Evolutionary conservation across 2,797 vertebrate species (phyloP).

Genomic region (Synaphobranchus kaupii): DNA sequence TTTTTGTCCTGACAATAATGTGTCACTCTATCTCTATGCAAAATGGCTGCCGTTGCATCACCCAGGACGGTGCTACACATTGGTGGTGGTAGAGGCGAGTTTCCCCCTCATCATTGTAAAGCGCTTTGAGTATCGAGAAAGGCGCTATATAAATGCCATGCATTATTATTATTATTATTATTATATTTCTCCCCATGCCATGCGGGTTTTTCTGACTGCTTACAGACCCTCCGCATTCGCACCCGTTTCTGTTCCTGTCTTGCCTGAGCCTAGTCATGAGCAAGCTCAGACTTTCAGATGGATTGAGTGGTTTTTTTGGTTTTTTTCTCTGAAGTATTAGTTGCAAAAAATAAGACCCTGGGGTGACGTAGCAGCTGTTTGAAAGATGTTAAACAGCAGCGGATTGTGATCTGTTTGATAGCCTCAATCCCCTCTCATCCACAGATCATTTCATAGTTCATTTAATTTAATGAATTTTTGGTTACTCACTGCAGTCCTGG

Average conservation of each 20-base stretch:
- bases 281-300: not conserved
- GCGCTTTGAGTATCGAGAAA: too few species aligned
- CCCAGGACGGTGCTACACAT: too few species aligned
- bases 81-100: too few species aligned
- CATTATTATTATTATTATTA: too few species aligned
- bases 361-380: not conserved
- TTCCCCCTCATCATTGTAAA: too few species aligned
- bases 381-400: not conserved
- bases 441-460: not conserved
- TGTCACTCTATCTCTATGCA: not conserved
- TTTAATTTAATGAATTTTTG: not conserved
- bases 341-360: not conserved
- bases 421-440: not conserved
- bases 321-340: not conserved
- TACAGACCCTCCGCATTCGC: not conserved
- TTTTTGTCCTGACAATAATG: slow-evolving; percentile 1
- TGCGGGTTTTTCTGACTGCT: not conserved
- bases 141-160: too few species aligned
- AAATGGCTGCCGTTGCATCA: too few species aligned
- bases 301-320: not conserved
- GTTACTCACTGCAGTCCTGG: not conserved
- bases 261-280: not conserved
- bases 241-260: not conserved
- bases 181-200: not conserved
- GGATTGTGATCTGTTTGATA: not conserved